Base-by-base conservation (phyloP, 2,888 invertebrate species). In the Hecatera dysodea region DNA sequence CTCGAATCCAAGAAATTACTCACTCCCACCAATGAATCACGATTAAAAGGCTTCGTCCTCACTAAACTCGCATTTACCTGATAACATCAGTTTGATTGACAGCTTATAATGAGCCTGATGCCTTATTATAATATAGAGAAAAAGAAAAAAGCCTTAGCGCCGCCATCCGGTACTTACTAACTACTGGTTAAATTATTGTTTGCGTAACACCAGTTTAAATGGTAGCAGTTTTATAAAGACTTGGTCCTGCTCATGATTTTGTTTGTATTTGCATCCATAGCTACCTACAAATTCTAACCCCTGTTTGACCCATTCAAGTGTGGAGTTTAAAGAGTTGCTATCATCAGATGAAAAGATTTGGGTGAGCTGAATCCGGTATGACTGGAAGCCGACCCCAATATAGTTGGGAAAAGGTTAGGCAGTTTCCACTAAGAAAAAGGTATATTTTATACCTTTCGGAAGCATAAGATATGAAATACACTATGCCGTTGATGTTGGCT, bases 181-280 rank as follows among this genome's bases (percentile, higher is more conserved):
- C 91, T 90, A 90, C 90, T 91, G 90, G 88, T 90, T 89, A 89
- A 90, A 91, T 90, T 91, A 86, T 90, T 90, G 85, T 90, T 92
- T 92, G 90, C 90, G 91, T 90, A 93, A 93, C 88, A 84, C 36
- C 36, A 78, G 84, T 87, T 84, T 72, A 79, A 82, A 77, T 83
- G 79, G 78, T 84, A 87, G 84, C 78, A 80, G 80, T 75, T 86
- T 87, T 86, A 86, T 88, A 83, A 87, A 61, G 12, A 63, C 39
- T 48, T 42, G 6, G 12, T 24, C 36, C 48, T 22, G 22, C n/a
- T 52, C 75, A 46, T 53, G 67, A 67, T 12, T 67, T 74, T 44
- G 27, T 42, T 56, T 39, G 24, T 22, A 22, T 42, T 27, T 39
- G n/a, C 3, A 39, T n/a, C n/a, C n/a, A n/a, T n/a, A n/a, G n/a